Evolutionary conservation across 92 coral and sea anemone species (phyloP).

Genomic region (Porites cylindrica): DNA sequence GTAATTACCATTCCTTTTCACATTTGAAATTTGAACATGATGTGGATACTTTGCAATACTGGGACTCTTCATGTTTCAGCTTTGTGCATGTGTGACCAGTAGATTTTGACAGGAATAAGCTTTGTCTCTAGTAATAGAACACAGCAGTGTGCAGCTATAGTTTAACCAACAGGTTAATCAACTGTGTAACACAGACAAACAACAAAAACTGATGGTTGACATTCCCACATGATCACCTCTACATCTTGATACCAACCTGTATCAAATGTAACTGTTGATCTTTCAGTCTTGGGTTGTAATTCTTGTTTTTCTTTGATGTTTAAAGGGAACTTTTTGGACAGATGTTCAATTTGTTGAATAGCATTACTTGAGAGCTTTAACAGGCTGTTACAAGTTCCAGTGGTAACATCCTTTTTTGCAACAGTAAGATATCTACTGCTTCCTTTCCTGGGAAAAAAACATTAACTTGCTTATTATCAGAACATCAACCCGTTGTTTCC

Average conservation of each 20-base stretch:
- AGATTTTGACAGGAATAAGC: too few species aligned
- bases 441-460: slow-evolving; percentile 68
- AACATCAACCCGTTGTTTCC: too few species aligned
- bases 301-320: slow-evolving; percentile 92
- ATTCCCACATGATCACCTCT: too few species aligned
- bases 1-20: too few species aligned
- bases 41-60: too few species aligned
- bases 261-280: slow-evolving; percentile 58
- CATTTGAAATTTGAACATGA: too few species aligned
- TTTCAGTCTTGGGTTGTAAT: slow-evolving; percentile 83
- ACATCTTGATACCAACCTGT: slow-evolving; percentile 37
- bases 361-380: slow-evolving; percentile 73
- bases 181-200: background rate
- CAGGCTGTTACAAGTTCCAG: slow-evolving; percentile 63
- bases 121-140: background rate
- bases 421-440: slow-evolving; percentile 84
- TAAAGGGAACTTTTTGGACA: slow-evolving; percentile 86
- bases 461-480: background rate
- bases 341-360: slow-evolving; percentile 73
- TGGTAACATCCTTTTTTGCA: slow-evolving; percentile 71
- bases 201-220: background rate
- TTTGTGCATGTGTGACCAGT: too few species aligned
- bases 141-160: background rate
- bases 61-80: too few species aligned
- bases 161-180: background rate